These are phyloP conservation scores for Megastigmus dorsalis DNA, from an alignment of 2,888 invertebrate genomes.

Conservation along the genomic window DNA sequence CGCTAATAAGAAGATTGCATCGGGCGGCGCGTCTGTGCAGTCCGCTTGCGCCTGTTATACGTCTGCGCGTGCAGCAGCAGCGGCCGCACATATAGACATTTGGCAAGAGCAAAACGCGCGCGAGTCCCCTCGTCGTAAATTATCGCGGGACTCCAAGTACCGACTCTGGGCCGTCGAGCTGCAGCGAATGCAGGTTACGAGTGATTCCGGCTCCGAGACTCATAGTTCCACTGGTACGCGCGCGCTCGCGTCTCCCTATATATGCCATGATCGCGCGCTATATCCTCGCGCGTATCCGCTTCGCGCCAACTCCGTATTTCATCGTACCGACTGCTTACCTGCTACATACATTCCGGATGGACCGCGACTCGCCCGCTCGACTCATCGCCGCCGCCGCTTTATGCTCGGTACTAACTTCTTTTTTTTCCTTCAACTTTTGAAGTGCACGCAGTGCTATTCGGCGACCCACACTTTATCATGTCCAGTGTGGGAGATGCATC, in stretches of 20 bases:
- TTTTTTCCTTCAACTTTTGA: too few relatives aligned
- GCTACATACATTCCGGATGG: constrained; percentile 2
- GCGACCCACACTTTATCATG: background rate
- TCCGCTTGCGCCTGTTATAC: background rate
- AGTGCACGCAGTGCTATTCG: too few relatives aligned
- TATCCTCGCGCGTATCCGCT: background rate
- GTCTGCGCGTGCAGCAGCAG: too few relatives aligned
- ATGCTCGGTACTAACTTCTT: background rate
- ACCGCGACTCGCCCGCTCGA: constrained; percentile 4
- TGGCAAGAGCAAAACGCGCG: constrained; percentile 16
- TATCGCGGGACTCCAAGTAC: constrained; percentile 47
- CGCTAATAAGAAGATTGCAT: constrained; percentile 1
- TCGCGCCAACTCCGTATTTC: constrained; percentile 16
- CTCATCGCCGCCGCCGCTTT: too few relatives aligned
- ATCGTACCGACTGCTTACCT: background rate
- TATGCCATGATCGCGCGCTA: too few relatives aligned
- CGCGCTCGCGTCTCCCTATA: background rate
- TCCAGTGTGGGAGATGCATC: background rate
- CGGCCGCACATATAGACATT: too few relatives aligned
- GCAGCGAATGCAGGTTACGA: constrained; percentile 24
- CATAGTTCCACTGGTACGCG: too few relatives aligned
- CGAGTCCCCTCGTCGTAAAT: constrained; percentile 47
- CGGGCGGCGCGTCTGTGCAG: background rate
- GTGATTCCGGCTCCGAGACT: background rate
- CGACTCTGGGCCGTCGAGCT: constrained; percentile 17